phyloP scores from a whole-genome alignment of 1,140 invertebrate species.

The Caligus rogercresseyi region DNA sequence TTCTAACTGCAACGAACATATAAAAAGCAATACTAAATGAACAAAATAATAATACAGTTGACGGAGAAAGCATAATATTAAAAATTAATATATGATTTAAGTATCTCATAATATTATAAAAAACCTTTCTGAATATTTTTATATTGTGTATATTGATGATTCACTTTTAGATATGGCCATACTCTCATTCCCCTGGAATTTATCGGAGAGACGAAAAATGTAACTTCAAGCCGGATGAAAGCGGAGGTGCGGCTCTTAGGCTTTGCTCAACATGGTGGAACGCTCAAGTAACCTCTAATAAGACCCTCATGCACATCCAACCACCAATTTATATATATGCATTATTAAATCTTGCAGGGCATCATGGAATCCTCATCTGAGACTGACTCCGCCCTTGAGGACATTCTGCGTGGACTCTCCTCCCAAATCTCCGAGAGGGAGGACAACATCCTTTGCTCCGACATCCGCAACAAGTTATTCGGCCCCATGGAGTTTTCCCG shows the following conservation, averaged over 20 bases:
- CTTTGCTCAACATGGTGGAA: constrained; percentile 97
- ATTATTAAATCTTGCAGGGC: constrained; percentile 43
- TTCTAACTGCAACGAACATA: too few species aligned
- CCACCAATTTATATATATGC: not conserved
- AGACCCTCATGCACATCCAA: too few species aligned
- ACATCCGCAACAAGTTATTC: constrained; percentile 87
- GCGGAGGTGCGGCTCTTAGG: constrained; percentile 62
- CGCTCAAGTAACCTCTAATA: constrained; percentile 50
- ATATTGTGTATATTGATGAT: too few species aligned
- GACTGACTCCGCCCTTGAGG: constrained; percentile 52
- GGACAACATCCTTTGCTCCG: constrained; percentile 78
- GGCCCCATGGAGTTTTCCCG: constrained; percentile 94
- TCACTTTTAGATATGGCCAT: constrained; percentile 55
- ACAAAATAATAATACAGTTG: too few species aligned
- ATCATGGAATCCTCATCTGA: constrained; percentile 51
- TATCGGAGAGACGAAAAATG: constrained; percentile 58
- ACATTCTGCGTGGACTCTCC: constrained; percentile 74
- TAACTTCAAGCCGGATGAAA: constrained; percentile 55
- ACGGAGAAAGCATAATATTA: too few species aligned
- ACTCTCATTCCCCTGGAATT: constrained; percentile 86
- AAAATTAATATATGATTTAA: too few species aligned
- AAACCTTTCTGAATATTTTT: too few species aligned
- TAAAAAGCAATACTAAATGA: too few species aligned
- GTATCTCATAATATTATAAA: too few species aligned
- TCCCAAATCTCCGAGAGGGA: constrained; percentile 88